Evolutionary conservation across 2,113 vertebrate genomes (phyloP), one percentile per base, ranked within the genome.

Genomic region (Struthidea cinerea): DNA sequence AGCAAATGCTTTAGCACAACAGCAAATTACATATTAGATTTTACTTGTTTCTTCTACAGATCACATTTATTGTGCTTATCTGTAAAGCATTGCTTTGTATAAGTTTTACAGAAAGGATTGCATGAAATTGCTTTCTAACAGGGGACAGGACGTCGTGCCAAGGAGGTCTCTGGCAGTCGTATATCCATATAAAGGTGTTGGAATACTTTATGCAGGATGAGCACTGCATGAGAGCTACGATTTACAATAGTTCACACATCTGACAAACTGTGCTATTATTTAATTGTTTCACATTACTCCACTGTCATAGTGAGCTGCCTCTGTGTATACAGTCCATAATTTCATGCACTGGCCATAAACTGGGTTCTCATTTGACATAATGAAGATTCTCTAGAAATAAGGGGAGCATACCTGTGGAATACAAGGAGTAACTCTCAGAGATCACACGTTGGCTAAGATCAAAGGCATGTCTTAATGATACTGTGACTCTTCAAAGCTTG

Each of bases 381-480:
- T 41, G 37, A 88, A 68, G 16, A 82, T 70, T 50, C 28, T 67
- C 37, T 59, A 33, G 52, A 80, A 64, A 67, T 30, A 37, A 33
- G 44, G 84, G 65, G 46, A 86, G 22, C 16, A 5, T 41, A 70
- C n/a, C 56, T 91, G 19, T 73, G 49, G 46, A 74, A 57, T 47
- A 67, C 23, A 59, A 78, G 35, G 30, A 90, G 6, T 1, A 9
- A 11, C 23, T 84, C 60, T 63, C 24, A 74, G 27, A 57, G 49
- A 87, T 93, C n/a, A 61, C 49, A 56, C 2, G 0, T 39, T 83
- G 52, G 44, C 22, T 75, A 52, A 59, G 75, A 69, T 96, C 63
- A 97, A 84, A 97, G 44, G 4, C 18, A 78, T 32, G 12, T 42
- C 35, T 93, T 95, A 90, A 90, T 56, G 32, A 68, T 67, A 78